Conservation (phyloP, 2,888 invertebrate genomes). For the Zhuqinia jingwanae region DNA sequence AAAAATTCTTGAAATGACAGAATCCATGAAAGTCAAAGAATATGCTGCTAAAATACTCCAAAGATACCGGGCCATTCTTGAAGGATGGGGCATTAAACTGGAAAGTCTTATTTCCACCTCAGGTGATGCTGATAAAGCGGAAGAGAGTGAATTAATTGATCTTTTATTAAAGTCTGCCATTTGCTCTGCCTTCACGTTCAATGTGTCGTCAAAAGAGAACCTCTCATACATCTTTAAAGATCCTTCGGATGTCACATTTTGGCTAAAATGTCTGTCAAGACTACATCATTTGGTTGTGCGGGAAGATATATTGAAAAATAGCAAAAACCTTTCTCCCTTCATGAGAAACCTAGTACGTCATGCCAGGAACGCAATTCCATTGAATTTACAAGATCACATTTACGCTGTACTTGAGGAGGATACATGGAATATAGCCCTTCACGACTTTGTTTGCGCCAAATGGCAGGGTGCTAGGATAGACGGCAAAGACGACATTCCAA, state of each 20-base stretch:
- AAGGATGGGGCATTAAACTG: slow-evolving; percentile 37
- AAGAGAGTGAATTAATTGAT: background rate
- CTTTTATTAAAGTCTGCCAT: background rate
- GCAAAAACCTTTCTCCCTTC: background rate
- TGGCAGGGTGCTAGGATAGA: background rate
- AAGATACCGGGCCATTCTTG: background rate
- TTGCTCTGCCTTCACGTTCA: background rate
- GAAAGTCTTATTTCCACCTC: background rate
- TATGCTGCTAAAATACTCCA: background rate
- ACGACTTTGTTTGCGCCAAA: background rate
- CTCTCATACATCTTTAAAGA: background rate
- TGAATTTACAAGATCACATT: background rate
- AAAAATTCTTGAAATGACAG: slow-evolving; percentile 52
- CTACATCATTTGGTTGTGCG: slow-evolving; percentile 27
- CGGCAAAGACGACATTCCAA: background rate
- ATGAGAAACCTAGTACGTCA: background rate
- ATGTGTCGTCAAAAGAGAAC: background rate
- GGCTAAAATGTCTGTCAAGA: background rate
- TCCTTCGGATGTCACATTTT: background rate
- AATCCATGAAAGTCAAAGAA: background rate
- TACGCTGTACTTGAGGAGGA: background rate
- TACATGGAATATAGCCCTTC: background rate
- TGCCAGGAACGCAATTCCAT: background rate
- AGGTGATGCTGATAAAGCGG: background rate
- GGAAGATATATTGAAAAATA: slow-evolving; percentile 19